phyloP scores from a whole-genome alignment of 2,797 vertebrate genomes.

The Acipenser oxyrinchus region DNA sequence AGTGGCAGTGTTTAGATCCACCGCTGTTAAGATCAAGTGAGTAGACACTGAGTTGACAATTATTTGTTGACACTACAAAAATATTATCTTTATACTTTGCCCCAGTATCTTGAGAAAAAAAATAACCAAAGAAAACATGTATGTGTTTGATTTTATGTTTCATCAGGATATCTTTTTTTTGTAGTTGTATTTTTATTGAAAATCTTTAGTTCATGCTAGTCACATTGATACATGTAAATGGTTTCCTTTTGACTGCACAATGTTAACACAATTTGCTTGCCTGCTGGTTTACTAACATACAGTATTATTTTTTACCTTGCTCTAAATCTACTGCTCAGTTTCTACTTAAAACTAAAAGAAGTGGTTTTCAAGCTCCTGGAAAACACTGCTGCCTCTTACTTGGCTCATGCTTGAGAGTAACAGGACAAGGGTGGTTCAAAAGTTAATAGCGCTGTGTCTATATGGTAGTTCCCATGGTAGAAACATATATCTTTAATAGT shows the following conservation, averaged over 20 bases:
- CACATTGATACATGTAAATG: background rate
- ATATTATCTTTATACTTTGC: too few relatives aligned
- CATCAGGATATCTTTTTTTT: background rate
- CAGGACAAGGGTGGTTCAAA: slow-evolving; percentile 12
- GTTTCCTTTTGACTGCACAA: slow-evolving; percentile 29
- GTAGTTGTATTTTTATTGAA: background rate
- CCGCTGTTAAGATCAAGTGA: too few relatives aligned
- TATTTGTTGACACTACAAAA: too few relatives aligned
- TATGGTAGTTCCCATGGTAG: background rate
- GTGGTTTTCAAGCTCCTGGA: slow-evolving; percentile 28
- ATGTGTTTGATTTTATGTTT: background rate
- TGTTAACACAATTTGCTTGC: slow-evolving; percentile 47
- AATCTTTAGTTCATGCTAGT: background rate
- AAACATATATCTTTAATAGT: too few relatives aligned
- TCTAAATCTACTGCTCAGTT: slow-evolving; percentile 18
- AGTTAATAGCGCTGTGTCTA: slow-evolving; percentile 1
- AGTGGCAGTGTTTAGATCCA: too few relatives aligned
- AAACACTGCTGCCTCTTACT: background rate
- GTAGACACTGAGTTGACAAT: too few relatives aligned
- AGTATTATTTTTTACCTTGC: slow-evolving; percentile 20
- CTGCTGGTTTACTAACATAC: slow-evolving; percentile 25
- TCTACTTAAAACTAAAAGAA: slow-evolving; percentile 12
- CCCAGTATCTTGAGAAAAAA: too few relatives aligned
- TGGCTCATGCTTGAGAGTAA: slow-evolving; percentile 12
- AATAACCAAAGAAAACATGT: background rate